These are phyloP conservation scores for Nannoperca australis DNA, from an alignment of 2,797 vertebrate species.

Conservation along the genomic window DNA sequence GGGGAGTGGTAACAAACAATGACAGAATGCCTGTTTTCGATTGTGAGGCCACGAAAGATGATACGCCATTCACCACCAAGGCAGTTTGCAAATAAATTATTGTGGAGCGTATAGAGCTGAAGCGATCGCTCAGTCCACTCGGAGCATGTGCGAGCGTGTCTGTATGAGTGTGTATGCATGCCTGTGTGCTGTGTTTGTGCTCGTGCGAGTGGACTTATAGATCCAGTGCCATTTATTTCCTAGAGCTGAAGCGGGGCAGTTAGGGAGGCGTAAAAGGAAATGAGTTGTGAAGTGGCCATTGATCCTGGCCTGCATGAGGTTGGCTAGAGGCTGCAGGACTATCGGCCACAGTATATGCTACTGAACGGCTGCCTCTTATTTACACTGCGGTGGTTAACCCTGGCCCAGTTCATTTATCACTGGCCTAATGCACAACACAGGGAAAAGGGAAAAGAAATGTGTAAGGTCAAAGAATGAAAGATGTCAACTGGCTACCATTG, in stretches of 20 bases:
- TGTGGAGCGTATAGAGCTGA: conserved; percentile 74
- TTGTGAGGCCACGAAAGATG: conserved; percentile 72
- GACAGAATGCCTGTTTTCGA: conserved; percentile 81
- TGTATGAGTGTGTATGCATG: conserved; percentile 28
- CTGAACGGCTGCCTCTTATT: conserved; percentile 78
- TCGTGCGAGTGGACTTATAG: conserved; percentile 78
- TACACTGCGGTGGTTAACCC: conserved; percentile 76
- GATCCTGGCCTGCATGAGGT: conserved; percentile 78
- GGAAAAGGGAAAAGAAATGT: conserved; percentile 11
- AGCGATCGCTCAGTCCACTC: conserved; percentile 67
- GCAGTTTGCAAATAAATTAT: conserved; percentile 79
- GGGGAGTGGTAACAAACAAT: conserved; percentile 83
- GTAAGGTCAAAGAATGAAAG: conserved; percentile 43
- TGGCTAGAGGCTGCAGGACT: conserved; percentile 67
- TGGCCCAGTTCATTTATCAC: conserved; percentile 71
- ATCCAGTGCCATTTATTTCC: conserved; percentile 85
- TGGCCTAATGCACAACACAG: conserved; percentile 44
- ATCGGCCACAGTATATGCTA: conserved; percentile 65
- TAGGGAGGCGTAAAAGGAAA: conserved; percentile 90
- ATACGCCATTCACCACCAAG: conserved; percentile 62
- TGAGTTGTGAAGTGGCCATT: conserved; percentile 89
- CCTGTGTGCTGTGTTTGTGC: conserved; percentile 59
- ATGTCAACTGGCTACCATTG: conserved; percentile 15
- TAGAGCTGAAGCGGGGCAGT: conserved; percentile 79
- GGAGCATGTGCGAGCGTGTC: conserved; percentile 44